Evolutionary conservation across 2,888 invertebrate genomes (phyloP), one percentile per base, ranked within the genome.

Genomic region (Luffia ferchaultella): DNA sequence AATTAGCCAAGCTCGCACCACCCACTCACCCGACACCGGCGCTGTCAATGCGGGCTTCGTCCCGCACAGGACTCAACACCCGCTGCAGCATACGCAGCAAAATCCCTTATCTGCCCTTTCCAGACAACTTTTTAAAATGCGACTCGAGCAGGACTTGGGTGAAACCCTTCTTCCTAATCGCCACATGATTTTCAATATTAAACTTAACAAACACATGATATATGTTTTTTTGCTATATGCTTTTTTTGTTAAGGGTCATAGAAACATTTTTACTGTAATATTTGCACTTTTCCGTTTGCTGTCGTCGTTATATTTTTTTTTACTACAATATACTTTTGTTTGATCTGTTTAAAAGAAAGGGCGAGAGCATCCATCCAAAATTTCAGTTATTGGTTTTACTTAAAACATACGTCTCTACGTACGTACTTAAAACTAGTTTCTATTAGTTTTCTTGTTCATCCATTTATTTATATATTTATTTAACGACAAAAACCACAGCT

Each of bases 31-130:
- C 15, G 67, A 63, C 70, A 71, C 64, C 70, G 65, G 54, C 69
- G 75, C 70, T 69, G 55, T 42, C 3, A 20, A 40, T 62, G 64
- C 67, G 66, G 52, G 67, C 69, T 57, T 60, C 68, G 71, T 54
- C 50, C 53, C 55, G 49, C 45, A 41, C 48, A n/a, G n/a, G 65
- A 67, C 67, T 66, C 66, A 49, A 50, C 51, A 49, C 69, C 30
- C 30, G 30, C 30, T 12, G 30, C 5, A 3, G 30, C 30, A 63
- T 57, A 53, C 53, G 57, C 62, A 42, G 49, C 49, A 20, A 19
- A 16, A 42, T n/a, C 42, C 18, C n/a, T 20, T 12, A 40, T 9
- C 41, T 9, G 15, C 41, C 41, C 9, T 40, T 30, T 30, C 30
- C 30, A 30, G 30, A 30, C 30, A 30, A 30, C 30, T 3, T 30